Conservation (phyloP, 2,113 vertebrate species). For the Stomatorhinus ivindoensis region DNA sequence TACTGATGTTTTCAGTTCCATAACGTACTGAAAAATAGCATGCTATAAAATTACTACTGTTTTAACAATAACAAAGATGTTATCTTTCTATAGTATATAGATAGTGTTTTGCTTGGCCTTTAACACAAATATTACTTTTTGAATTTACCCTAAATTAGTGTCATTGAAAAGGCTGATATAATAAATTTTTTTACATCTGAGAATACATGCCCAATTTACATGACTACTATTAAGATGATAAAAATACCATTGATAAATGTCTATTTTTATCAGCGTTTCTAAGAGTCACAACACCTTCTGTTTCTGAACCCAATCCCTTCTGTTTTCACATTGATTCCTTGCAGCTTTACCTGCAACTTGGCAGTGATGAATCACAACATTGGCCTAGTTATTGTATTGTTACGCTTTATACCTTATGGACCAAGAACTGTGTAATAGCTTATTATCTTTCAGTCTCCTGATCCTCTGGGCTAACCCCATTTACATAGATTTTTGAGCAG, state of each 20-base stretch:
- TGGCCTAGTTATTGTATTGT: slow-evolving; percentile 26
- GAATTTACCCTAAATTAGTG: neutral
- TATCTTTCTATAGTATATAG: neutral
- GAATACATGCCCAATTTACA: neutral
- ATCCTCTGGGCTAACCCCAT: neutral
- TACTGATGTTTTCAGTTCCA: neutral
- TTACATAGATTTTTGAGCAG: neutral
- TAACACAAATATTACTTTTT: neutral
- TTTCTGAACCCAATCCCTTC: neutral
- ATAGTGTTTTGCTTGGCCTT: neutral
- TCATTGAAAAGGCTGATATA: neutral
- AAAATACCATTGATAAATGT: neutral
- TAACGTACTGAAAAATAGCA: neutral
- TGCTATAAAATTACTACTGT: neutral
- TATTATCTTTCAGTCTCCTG: neutral
- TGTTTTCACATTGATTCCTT: neutral
- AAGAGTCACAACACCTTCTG: neutral
- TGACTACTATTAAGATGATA: neutral
- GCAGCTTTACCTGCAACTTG: slow-evolving; percentile 13
- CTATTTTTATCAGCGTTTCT: neutral
- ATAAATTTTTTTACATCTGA: neutral
- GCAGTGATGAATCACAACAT: slow-evolving; percentile 33
- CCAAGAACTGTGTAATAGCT: neutral
- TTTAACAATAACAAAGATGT: neutral
- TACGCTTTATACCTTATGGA: neutral